Evolutionary conservation across 2,797 vertebrate species (phyloP).

Genomic region (Cheracebus regulus): DNA sequence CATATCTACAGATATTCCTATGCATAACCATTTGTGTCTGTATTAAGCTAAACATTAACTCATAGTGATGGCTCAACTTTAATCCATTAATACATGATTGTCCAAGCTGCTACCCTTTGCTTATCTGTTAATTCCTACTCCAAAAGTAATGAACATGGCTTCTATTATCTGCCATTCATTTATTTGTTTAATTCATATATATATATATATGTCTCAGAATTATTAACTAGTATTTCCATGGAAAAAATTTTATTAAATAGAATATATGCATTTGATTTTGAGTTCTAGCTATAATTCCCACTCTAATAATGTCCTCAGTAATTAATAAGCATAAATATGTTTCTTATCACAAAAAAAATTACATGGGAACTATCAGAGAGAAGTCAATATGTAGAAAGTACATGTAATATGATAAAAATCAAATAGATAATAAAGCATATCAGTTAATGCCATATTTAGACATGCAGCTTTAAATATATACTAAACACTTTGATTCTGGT

Average conservation of each 20-base stretch:
- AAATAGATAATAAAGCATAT: neutral
- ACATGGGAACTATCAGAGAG: neutral
- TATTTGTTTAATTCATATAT: neutral
- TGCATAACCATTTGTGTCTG: neutral
- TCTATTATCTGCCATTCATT: neutral
- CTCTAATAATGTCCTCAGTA: neutral
- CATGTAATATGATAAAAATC: neutral
- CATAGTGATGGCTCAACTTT: neutral
- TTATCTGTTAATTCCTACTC: neutral
- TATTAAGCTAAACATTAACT: neutral
- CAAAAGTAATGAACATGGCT: neutral
- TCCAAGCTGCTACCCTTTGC: neutral
- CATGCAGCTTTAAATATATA: neutral
- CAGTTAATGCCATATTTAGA: neutral
- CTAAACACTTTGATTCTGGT: neutral
- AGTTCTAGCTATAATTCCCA: neutral
- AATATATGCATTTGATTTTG: conserved; percentile 24
- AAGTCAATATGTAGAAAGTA: neutral
- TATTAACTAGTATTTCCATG: neutral
- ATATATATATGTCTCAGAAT: neutral
- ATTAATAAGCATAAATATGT: neutral
- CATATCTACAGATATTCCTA: neutral
- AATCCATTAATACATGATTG: neutral
- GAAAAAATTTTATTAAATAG: neutral
- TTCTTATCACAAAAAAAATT: neutral